A percentile compares a stretch with the other conserved stretches of the same genome.
Evolutionary conservation across 2,888 invertebrate genomes (phyloP).

Genomic region (Troglohyphantes excavatus): DNA sequence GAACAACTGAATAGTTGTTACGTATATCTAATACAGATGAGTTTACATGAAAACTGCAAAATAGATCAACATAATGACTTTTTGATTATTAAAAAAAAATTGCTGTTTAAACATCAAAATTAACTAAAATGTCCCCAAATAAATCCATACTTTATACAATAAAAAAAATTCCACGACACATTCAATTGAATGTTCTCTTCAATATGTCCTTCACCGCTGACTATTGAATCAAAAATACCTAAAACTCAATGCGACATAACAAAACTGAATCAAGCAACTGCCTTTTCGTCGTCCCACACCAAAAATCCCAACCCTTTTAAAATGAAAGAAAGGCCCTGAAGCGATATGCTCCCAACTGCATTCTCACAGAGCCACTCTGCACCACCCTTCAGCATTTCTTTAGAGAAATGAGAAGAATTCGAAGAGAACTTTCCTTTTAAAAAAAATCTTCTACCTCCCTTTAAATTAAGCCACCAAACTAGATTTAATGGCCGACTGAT

Average conservation of each 20-base stretch:
- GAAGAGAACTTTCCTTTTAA: conserved; percentile 18
- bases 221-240: not conserved
- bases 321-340: not conserved
- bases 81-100: too few species aligned
- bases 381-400: conserved; percentile 24
- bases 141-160: too few species aligned
- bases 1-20: too few species aligned
- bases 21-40: too few species aligned
- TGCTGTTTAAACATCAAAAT: too few species aligned
- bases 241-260: conserved; percentile 41
- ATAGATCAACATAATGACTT: too few species aligned
- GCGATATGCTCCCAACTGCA: conserved; percentile 14
- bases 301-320: conserved; percentile 36
- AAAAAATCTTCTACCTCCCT: not conserved
- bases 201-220: not conserved
- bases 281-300: not conserved
- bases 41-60: too few species aligned
- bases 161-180: too few species aligned
- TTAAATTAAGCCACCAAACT: conserved; percentile 59
- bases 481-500: conserved; percentile 29
- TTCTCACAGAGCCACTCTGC: conserved; percentile 20
- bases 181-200: too few species aligned
- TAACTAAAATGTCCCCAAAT: too few species aligned
- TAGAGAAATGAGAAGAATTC: conserved; percentile 4
- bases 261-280: not conserved